These are phyloP conservation scores for Dione juno DNA, from an alignment of 2,888 invertebrate genomes.

Conservation along the genomic window DNA sequence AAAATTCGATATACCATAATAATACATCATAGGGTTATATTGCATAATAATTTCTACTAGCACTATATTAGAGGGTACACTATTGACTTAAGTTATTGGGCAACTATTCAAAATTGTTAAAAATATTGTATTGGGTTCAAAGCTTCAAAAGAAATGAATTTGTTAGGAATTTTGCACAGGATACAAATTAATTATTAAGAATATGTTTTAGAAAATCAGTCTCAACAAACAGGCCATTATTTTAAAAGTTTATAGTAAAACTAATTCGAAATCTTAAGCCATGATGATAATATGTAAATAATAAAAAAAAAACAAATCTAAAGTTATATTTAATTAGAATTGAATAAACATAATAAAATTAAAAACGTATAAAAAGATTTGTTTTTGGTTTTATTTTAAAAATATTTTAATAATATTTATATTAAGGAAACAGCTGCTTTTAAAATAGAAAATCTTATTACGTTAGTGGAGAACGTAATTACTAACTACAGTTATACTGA, in stretches of 20 bases:
- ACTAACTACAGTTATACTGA: constrained; percentile 23
- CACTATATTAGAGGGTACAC: constrained; percentile 1
- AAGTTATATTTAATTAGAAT: background rate
- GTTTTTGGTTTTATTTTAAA: background rate
- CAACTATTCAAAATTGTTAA: background rate
- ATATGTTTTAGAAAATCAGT: constrained; percentile 81
- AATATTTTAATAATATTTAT: too few relatives aligned
- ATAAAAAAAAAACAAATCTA: constrained; percentile 8
- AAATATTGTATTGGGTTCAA: background rate
- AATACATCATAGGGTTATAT: constrained; percentile 2
- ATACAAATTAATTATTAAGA: constrained; percentile 61
- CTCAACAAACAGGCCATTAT: constrained; percentile 81
- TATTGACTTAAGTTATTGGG: constrained; percentile 6
- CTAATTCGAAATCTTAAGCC: constrained; percentile 53
- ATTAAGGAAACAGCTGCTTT: background rate
- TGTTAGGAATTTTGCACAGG: constrained; percentile 30
- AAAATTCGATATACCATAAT: constrained; percentile 20
- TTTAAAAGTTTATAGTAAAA: constrained; percentile 63
- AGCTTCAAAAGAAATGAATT: background rate
- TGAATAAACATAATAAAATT: background rate
- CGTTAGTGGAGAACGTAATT: background rate
- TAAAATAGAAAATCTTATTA: background rate
- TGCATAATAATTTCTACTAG: constrained; percentile 3
- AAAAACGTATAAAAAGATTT: background rate
- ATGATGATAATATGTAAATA: constrained; percentile 44